Percentiles rank a stretch among this genome's conserved stretches.
Conservation (phyloP, 2,113 vertebrate species). For the Aegypius monachus region DNA sequence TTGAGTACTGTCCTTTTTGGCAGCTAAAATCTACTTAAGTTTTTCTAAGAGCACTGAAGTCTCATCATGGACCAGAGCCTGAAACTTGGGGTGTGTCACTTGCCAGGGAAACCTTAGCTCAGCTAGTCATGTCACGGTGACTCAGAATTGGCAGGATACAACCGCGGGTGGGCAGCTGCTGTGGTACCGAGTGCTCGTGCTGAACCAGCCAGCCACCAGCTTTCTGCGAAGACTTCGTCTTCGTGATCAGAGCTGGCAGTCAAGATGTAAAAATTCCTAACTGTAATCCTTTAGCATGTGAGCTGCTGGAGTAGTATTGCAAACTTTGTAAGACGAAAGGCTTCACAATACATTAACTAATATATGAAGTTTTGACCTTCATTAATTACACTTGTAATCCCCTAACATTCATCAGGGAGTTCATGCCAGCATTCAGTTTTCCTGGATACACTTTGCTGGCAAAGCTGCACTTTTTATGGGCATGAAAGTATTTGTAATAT, state of each 20-base stretch:
- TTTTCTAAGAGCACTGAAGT: neutral
- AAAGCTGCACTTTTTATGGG: neutral
- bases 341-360: neutral
- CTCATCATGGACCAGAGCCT: neutral
- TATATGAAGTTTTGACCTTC: neutral
- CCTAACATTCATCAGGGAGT: neutral
- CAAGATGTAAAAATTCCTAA: neutral
- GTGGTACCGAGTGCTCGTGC: rapidly evolving
- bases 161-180: rapidly evolving
- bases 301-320: neutral
- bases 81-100: neutral
- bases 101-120: neutral
- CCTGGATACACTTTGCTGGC: neutral
- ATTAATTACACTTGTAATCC: neutral
- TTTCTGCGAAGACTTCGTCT: neutral
- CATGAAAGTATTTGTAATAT: neutral
- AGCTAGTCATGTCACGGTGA: rapidly evolving
- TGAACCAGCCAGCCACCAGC: neutral
- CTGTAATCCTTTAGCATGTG: neutral
- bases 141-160: neutral
- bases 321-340: neutral
- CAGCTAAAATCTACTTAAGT: neutral
- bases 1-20: neutral
- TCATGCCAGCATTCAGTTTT: neutral
- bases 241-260: neutral